Conservation (phyloP, 1,140 invertebrate genomes). For the Pseudomyrmex dendroicus region DNA sequence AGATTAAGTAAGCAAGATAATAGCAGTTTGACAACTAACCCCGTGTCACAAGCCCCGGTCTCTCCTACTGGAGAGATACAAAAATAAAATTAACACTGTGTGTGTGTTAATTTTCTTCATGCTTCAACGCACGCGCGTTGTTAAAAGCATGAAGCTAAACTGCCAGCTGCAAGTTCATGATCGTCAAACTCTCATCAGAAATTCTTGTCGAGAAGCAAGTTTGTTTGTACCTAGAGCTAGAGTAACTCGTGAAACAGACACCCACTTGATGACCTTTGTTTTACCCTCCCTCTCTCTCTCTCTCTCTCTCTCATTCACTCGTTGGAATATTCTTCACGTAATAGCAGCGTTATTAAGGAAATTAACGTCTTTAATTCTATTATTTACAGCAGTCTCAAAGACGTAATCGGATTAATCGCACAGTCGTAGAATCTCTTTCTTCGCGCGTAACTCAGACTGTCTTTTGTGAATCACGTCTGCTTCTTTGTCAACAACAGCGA, state of each 20-base stretch:
- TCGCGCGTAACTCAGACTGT: neutral
- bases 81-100: too few relatives aligned
- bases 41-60: too few relatives aligned
- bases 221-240: neutral
- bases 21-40: too few relatives aligned
- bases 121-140: too few relatives aligned
- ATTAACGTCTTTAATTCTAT: constrained; percentile 45
- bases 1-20: too few relatives aligned
- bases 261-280: neutral
- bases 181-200: neutral
- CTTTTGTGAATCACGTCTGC: neutral
- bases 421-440: constrained; percentile 19
- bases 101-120: too few relatives aligned
- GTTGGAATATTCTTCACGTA: neutral
- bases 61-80: too few relatives aligned
- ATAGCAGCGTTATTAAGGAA: constrained; percentile 34
- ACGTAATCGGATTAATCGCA: constrained; percentile 52
- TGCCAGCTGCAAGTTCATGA: neutral
- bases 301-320: too few relatives aligned
- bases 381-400: constrained; percentile 12
- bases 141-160: too few relatives aligned
- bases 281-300: too few relatives aligned
- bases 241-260: constrained; percentile 1
- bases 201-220: neutral
- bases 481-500: neutral